These are phyloP conservation scores for Rhombomys opimus DNA, from an alignment of 2,113 vertebrate species.

Conservation along the genomic window DNA sequence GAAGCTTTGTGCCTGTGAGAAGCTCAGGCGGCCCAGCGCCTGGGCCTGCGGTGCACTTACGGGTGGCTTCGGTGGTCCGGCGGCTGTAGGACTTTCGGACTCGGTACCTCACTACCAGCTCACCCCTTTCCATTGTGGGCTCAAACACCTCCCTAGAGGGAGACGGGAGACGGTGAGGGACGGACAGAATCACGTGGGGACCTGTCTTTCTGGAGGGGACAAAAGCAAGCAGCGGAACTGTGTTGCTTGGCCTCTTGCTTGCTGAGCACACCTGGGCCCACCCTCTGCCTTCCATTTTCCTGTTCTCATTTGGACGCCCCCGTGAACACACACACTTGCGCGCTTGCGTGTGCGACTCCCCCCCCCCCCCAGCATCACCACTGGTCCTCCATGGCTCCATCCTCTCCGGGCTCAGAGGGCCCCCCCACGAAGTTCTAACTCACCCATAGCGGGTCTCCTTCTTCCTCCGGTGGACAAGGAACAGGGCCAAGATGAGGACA, in stretches of 20 bases:
- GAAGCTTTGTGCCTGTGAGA: background rate
- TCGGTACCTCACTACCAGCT: conserved; percentile 94
- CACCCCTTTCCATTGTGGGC: conserved; percentile 93
- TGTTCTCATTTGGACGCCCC: background rate
- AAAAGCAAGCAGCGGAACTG: background rate
- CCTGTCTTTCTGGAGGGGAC: background rate
- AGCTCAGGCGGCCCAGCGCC: background rate
- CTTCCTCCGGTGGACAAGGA: conserved; percentile 89
- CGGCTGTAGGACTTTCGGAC: conserved; percentile 94
- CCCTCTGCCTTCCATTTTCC: background rate
- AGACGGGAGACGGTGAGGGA: background rate
- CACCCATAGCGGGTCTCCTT: conserved; percentile 96
- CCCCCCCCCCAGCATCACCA: no score
- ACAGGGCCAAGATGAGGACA: conserved; percentile 89
- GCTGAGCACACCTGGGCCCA: background rate
- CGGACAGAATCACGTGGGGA: background rate
- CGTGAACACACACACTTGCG: background rate
- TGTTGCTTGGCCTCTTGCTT: background rate
- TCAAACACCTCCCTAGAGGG: conserved; percentile 91
- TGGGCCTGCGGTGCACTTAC: conserved; percentile 85
- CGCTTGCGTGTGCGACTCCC: no score
- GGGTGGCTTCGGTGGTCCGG: conserved; percentile 92
- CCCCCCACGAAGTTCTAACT: background rate
- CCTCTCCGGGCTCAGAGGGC: background rate
- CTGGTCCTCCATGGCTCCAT: background rate